Conservation (phyloP, 2,797 vertebrate species). For the Lophotriccus pileatus region DNA sequence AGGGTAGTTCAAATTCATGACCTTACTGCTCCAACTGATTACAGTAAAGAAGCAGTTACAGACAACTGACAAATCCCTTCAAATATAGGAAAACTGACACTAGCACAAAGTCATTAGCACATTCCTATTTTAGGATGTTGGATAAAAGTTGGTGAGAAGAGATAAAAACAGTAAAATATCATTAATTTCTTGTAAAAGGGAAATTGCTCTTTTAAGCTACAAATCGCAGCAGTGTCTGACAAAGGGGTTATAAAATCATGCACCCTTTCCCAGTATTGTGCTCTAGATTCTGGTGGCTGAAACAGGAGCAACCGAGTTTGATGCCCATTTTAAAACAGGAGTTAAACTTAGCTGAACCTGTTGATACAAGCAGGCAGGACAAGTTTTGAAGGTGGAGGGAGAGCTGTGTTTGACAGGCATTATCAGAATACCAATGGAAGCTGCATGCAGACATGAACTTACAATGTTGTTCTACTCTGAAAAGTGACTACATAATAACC, state of each 20-base stretch:
- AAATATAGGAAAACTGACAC: conserved; percentile 12
- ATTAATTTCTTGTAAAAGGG: conserved; percentile 21
- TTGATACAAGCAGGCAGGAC: conserved; percentile 51
- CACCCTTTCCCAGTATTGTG: conserved; percentile 52
- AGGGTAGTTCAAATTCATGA: conserved; percentile 71
- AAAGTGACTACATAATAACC: conserved; percentile 20
- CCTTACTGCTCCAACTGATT: conserved; percentile 38
- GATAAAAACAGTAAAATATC: not conserved
- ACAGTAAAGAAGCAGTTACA: conserved; percentile 38
- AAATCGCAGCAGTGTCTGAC: conserved; percentile 56
- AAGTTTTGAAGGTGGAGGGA: conserved; percentile 35
- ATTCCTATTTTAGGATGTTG: not conserved
- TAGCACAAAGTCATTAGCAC: not conserved
- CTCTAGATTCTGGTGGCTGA: not conserved
- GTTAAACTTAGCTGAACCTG: conserved; percentile 59
- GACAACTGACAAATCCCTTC: conserved; percentile 10
- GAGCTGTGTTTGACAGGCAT: conserved; percentile 63
- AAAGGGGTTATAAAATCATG: conserved; percentile 69
- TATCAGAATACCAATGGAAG: conserved; percentile 50
- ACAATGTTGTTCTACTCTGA: conserved; percentile 55
- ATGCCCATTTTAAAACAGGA: conserved; percentile 20
- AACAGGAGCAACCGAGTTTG: conserved; percentile 15
- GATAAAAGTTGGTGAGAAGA: not conserved
- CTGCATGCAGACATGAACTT: conserved; percentile 49
- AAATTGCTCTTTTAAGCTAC: conserved; percentile 34